Percentiles rank a stretch among this genome's conserved stretches.
Conservation (phyloP, 2,888 invertebrate species). For the Oxycera nigricornis region DNA sequence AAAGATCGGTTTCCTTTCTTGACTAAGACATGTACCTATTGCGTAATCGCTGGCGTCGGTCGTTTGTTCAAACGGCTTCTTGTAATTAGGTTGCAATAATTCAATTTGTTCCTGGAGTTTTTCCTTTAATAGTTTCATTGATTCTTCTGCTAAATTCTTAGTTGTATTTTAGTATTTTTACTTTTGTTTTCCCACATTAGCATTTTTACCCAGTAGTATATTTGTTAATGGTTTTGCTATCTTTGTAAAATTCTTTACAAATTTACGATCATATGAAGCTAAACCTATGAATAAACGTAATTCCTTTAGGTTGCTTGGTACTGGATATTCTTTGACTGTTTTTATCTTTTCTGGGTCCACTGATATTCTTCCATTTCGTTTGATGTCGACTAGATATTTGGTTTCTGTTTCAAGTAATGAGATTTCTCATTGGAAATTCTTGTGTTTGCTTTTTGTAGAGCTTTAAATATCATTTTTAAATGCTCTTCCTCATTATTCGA, state of each 20-base stretch:
- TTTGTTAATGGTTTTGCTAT: constrained; percentile 30
- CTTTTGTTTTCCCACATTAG: constrained; percentile 44
- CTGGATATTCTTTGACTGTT: constrained; percentile 45
- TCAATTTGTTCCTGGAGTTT: constrained; percentile 13
- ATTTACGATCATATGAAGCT: constrained; percentile 40
- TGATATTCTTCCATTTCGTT: not conserved
- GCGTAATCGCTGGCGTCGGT: constrained; percentile 54
- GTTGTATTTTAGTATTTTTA: too few relatives aligned
- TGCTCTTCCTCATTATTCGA: constrained; percentile 44
- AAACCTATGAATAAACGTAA: constrained; percentile 47
- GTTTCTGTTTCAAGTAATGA: constrained; percentile 6
- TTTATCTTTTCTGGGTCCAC: constrained; percentile 45
- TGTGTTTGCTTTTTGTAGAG: constrained; percentile 45
- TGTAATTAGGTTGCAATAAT: constrained; percentile 53
- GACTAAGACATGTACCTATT: constrained; percentile 52
- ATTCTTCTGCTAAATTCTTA: constrained; percentile 42
- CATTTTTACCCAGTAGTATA: constrained; percentile 44
- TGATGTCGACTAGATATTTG: constrained; percentile 43
- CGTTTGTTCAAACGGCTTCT: constrained; percentile 51
- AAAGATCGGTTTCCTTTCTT: constrained; percentile 52
- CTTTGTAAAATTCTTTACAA: constrained; percentile 45
- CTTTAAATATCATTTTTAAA: constrained; percentile 38
- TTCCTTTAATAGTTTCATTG: constrained; percentile 28
- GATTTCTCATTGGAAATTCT: constrained; percentile 50
- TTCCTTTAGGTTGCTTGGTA: constrained; percentile 47